Conservation (phyloP, 2,113 vertebrate genomes). For the Scomber colias region DNA sequence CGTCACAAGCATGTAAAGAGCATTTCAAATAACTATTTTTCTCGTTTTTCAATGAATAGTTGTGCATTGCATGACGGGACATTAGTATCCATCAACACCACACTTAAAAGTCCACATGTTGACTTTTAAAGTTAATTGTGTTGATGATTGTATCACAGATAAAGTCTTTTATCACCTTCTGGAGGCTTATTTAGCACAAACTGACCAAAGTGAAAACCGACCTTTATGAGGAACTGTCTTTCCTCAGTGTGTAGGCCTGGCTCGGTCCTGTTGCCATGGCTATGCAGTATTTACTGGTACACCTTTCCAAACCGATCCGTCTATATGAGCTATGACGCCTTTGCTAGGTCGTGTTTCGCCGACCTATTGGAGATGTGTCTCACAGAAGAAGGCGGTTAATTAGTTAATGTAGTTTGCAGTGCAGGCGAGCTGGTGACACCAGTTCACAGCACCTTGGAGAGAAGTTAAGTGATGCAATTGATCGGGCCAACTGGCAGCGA, state of each 20-base stretch:
- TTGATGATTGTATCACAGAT: too few relatives aligned
- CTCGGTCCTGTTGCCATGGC: slow-evolving; percentile 34
- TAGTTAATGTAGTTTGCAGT: slow-evolving; percentile 43
- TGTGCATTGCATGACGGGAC: too few relatives aligned
- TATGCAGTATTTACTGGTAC: slow-evolving; percentile 1
- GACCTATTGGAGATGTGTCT: slow-evolving; percentile 23
- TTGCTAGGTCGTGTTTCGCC: slow-evolving; percentile 34
- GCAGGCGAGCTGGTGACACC: slow-evolving; percentile 26
- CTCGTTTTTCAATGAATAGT: too few relatives aligned
- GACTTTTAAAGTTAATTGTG: too few relatives aligned
- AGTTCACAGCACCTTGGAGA: slow-evolving; percentile 51
- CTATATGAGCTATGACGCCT: slow-evolving; percentile 39
- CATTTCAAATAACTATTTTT: too few relatives aligned
- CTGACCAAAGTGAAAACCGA: background rate
- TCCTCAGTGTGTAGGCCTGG: background rate
- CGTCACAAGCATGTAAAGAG: too few relatives aligned
- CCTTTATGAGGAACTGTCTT: background rate
- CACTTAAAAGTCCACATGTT: too few relatives aligned
- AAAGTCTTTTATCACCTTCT: background rate
- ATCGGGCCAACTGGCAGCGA: slow-evolving; percentile 48
- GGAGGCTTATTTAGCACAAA: background rate
- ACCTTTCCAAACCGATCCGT: background rate
- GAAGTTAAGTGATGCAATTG: slow-evolving; percentile 56
- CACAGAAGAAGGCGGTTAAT: slow-evolving; percentile 40
- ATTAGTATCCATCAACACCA: too few relatives aligned